These are phyloP conservation scores for Drosophila aldrichi DNA, from an alignment of 2,888 invertebrate genomes.

Conservation along the genomic window DNA sequence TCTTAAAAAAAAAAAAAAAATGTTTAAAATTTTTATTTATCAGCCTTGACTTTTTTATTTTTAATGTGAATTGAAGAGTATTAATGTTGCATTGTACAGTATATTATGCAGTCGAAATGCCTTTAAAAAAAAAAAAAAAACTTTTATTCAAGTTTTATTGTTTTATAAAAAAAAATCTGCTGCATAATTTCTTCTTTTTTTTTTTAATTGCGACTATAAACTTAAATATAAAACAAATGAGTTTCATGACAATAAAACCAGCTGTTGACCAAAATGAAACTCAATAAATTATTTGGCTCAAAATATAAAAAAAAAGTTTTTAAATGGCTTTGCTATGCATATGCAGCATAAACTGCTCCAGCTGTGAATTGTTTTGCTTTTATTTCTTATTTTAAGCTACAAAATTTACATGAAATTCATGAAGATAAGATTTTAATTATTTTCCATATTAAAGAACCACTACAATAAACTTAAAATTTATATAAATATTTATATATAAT, in stretches of 20 bases:
- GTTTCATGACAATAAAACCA: not conserved
- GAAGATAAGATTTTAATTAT: not conserved
- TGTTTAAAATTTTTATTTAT: too few relatives aligned
- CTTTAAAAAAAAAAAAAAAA: not conserved
- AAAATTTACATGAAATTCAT: not conserved
- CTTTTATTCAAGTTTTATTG: not conserved
- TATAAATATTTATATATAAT: too few relatives aligned
- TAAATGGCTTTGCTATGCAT: not conserved
- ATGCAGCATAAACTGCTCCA: not conserved
- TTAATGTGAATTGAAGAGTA: not conserved
- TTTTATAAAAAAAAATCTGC: not conserved
- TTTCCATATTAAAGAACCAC: too few relatives aligned
- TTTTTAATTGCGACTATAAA: not conserved
- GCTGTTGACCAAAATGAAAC: not conserved
- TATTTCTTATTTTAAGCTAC: too few relatives aligned
- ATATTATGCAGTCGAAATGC: not conserved
- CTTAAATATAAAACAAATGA: slow-evolving; percentile 1
- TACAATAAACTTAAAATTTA: too few relatives aligned
- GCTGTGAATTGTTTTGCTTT: not conserved
- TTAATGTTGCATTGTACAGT: not conserved
- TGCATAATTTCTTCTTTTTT: not conserved
- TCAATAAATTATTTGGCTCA: not conserved
- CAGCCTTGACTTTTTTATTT: slow-evolving; percentile 3
- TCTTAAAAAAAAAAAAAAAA: too few relatives aligned
- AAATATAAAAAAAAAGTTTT: not conserved